These are phyloP conservation scores for Carduelis carduelis DNA, from an alignment of 2,797 vertebrate species.

Conservation along the genomic window DNA sequence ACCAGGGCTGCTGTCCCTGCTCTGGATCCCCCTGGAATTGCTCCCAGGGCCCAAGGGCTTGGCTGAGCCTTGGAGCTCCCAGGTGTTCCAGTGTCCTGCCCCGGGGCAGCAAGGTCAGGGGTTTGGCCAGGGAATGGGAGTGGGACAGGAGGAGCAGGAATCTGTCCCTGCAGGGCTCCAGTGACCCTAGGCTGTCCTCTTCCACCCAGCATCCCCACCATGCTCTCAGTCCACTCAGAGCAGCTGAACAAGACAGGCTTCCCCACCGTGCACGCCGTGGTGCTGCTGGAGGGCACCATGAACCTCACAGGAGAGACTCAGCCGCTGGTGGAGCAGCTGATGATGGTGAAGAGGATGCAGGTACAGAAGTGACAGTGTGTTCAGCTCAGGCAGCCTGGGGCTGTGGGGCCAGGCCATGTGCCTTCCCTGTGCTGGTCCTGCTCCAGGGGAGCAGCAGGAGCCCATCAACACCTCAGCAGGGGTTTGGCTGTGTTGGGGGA, in stretches of 20 bases:
- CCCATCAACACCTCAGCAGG: neutral
- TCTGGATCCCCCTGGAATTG: neutral
- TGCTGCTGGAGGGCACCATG: slow-evolving; percentile 97
- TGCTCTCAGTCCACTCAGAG: slow-evolving; percentile 84
- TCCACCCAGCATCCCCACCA: slow-evolving; percentile 83
- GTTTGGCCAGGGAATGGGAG: neutral
- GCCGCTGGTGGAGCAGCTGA: slow-evolving; percentile 93
- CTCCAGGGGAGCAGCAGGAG: neutral
- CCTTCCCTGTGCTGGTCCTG: neutral
- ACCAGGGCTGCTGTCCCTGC: neutral
- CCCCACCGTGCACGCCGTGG: slow-evolving; percentile 91
- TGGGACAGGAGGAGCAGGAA: neutral
- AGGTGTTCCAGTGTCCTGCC: neutral
- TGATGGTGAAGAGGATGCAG: slow-evolving; percentile 99
- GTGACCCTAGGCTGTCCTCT: neutral
- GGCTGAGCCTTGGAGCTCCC: neutral
- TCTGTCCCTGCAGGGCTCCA: neutral
- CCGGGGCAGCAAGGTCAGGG: accelerated
- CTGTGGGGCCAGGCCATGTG: neutral
- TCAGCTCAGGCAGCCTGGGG: neutral
- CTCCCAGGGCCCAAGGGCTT: accelerated
- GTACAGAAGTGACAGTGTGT: slow-evolving; percentile 58
- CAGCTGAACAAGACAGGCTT: slow-evolving; percentile 85
- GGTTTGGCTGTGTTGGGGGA: neutral
- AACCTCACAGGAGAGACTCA: slow-evolving; percentile 95